These are phyloP conservation scores for Hypselothyrea guttata DNA, from an alignment of 2,888 invertebrate genomes.

Conservation along the genomic window DNA sequence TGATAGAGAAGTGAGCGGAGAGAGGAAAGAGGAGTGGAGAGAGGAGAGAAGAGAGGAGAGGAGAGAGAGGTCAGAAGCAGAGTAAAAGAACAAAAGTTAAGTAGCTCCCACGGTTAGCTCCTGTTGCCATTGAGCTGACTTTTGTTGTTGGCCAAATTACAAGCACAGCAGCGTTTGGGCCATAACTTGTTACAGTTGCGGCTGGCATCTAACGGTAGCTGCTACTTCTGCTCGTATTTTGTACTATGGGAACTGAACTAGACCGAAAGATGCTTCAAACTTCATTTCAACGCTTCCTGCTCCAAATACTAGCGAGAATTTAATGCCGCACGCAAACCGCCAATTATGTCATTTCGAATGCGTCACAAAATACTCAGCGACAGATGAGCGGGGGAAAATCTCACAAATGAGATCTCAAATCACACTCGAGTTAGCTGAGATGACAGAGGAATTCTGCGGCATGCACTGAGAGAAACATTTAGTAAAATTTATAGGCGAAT, in stretches of 20 bases:
- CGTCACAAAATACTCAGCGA: neutral
- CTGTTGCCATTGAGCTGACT: conserved; percentile 54
- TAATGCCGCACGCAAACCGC: conserved; percentile 64
- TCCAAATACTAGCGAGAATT: conserved; percentile 61
- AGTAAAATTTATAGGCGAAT: neutral
- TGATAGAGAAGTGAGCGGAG: too few species aligned
- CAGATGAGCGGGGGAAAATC: too few species aligned
- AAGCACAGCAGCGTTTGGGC: conserved; percentile 14
- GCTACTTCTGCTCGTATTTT: too few species aligned
- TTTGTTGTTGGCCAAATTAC: conserved; percentile 68
- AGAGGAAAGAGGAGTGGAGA: conserved; percentile 8
- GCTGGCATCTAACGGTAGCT: conserved; percentile 16
- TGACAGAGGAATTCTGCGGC: too few species aligned
- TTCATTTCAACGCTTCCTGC: conserved; percentile 66
- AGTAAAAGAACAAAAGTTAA: conserved; percentile 13
- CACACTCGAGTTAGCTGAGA: neutral
- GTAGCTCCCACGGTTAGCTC: conserved; percentile 71
- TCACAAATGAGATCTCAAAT: neutral
- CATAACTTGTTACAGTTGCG: conserved; percentile 32
- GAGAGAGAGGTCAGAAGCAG: conserved; percentile 9
- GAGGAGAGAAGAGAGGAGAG: conserved; percentile 11
- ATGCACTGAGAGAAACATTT: neutral
- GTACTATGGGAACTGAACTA: conserved; percentile 53
- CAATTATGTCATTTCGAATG: conserved; percentile 56
- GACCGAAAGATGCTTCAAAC: conserved; percentile 44